Evolutionary conservation across 2,113 vertebrate genomes (phyloP), one percentile per base, ranked within the genome.

Genomic region (Orthonyx spaldingii): DNA sequence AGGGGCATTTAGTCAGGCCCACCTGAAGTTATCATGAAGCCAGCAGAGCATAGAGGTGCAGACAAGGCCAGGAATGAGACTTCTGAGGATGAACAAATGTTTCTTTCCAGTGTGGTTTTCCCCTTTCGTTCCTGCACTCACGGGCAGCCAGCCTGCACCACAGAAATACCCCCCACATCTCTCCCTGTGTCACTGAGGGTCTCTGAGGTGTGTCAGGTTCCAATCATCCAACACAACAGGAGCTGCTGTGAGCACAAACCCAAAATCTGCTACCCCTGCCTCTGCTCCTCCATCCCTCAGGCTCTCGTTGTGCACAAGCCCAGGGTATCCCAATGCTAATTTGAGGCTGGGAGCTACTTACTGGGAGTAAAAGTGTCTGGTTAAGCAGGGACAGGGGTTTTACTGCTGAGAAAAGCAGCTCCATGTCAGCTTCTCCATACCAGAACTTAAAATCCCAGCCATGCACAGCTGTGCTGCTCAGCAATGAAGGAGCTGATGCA

Each of bases 221-320:
- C 3, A 2, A 7, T 18, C 50, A 69, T 20, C 50, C 59, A 65
- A 33, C 20, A 53, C 1, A 0, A 10, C 63, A 65, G 57, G 42
- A n/a, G 14, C 8, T 89, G 46, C 59, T 4, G 2, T 20, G 33
- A 71, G 61, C 74, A 53, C 7, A 42, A 10, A n/a, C 37, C 28
- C 10, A 1, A 80, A 69, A 55, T 46, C 59, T 75, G 6, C 27
- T 7, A 1, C 20, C 19, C 27, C 23, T 53, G 7, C 32, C 30
- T 30, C 80, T 16, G 10, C 37, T 56, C 9, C 55, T 35, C 13
- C 17, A 26, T 8, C 33, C 27, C 4, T 0, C 0, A 2, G 49
- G 9, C 33, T 22, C 37, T 60, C 8, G 0, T 1, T 69, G 42
- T 42, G 63, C 72, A 26, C 11, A 27, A 72, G 33, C 30, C 65